Base-by-base conservation (phyloP, 2,888 invertebrate genomes). In the Alloplasta piceator region DNA sequence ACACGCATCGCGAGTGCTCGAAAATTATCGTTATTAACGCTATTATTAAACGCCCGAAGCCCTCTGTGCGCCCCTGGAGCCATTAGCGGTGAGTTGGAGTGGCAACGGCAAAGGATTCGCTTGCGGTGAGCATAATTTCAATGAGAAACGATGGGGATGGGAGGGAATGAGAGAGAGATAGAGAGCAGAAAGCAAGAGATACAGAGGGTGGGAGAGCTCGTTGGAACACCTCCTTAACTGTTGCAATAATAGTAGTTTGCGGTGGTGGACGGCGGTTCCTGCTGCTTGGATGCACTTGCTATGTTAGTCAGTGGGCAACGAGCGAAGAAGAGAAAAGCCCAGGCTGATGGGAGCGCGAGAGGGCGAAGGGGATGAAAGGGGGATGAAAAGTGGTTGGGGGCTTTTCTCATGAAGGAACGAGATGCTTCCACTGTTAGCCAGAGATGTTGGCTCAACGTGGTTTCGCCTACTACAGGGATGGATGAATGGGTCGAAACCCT, bases 31-130 rank as follows among this genome's bases (percentile, higher is more conserved):
- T 85, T 74, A 81, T 84, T 83, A 79, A 82, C 82, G 79, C 83
- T 83, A 78, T 85, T 84, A 83, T 84, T 86, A 86, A 84, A 86
- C 76, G 86, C 84, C 80, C 79, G 76, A 82, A 84, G 83, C 83
- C 26, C 26, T 26, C 26, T 26, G 78, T 81, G 85, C 84, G 46
- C 61, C 48, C 16, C 85, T 60, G 70, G 67, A 58, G 81, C 86
- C 81, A 84, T 85, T 86, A 87, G 78, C 78, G 82, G 80, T 80
- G 76, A 81, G 79, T 79, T 81, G 70, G 76, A 80, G 76, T 78
- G 64, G 75, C 79, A 78, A 67, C 76, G 55, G 72, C 77, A 80
- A 82, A 78, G 78, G 82, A 82, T 82, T 76, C 82, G 76, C 76
- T 74, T 80, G 78, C 78, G 82, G 75, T 78, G 79, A 79, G 83